Base-by-base conservation (phyloP, 2,888 invertebrate genomes). In the Marronus borbonicus region DNA sequence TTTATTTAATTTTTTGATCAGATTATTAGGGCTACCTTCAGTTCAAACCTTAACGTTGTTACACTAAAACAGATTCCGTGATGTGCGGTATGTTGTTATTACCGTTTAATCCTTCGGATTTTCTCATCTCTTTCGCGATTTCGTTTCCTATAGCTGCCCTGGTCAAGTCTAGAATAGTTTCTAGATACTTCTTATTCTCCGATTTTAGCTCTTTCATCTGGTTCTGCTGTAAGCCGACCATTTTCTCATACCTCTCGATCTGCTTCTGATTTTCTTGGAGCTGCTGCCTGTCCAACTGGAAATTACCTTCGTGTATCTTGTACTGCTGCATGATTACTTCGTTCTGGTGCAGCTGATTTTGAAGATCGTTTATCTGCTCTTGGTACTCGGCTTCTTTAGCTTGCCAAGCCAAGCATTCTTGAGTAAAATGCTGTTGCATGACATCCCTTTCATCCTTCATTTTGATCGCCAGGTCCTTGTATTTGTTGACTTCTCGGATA, bases 241-340 rank as follows among this genome's bases (percentile, higher is more conserved):
- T 75, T 4, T 20, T 60, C 36, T 75, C 64, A 36, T 74, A 68
- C 20, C 75, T 64, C 31, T 79, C 79, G 49, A 79, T 64, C 20
- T 76, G 75, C 12, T 64, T 70, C 64, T 78, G 78, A n/a, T 78
- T 64, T 39, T 79, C 79, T 8, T 50, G 50, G 4, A 79, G 31
- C 39, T 79, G 79, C 44, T 77, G 65, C 12, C 79, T 60, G 44
- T 79, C 79, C 50, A 78, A 31, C 10, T 78, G 77, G 8, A 79
- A 79, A 76, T 79, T 79, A 1, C 76, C 77, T 60, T 79, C 79
- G 52, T 62, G 77, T 20, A 79, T 78, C 68, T 78, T 75, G 31
- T 79, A 79, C 65, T 79, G 79, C 36, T 79, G 77, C 68, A 75
- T 79, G 8, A 79, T 65, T 4, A 79, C 79, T 5, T 79, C 79